Conservation (phyloP, 2,113 vertebrate genomes). For the Myiopsitta monachus region DNA sequence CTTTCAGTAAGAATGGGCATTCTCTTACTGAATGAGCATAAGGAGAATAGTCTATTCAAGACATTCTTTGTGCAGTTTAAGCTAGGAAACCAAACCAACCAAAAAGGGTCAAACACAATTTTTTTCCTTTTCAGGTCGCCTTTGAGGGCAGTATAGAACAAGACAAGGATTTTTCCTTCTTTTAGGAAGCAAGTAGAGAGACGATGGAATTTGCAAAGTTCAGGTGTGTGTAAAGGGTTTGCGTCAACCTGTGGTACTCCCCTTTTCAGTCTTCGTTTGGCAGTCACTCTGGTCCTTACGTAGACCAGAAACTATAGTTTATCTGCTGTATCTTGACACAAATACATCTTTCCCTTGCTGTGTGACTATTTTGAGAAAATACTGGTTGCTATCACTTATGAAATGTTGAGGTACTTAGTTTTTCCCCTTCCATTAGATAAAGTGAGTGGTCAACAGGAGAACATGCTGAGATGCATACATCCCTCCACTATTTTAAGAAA, state of each 20-base stretch:
- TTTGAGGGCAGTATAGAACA: neutral
- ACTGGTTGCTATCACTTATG: neutral
- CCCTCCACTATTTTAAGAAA: neutral
- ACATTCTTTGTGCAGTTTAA: neutral
- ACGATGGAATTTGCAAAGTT: neutral
- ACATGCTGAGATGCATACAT: neutral
- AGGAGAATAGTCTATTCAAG: neutral
- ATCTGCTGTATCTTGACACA: neutral
- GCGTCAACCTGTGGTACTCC: neutral
- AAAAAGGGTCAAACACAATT: neutral
- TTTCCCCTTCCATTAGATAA: neutral
- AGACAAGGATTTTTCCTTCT: slow-evolving; percentile 22
- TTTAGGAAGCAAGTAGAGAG: neutral
- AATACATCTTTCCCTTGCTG: neutral
- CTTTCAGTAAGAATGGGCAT: neutral
- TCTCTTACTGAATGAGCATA: neutral
- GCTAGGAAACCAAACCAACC: neutral
- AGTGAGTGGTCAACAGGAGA: neutral
- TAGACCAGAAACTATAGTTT: neutral
- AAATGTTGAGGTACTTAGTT: neutral
- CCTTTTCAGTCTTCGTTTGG: neutral
- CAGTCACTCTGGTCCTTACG: neutral
- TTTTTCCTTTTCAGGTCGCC: neutral
- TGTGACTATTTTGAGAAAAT: neutral
- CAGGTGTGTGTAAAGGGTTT: slow-evolving; percentile 2